Base-by-base conservation (phyloP, 2,113 vertebrate species). In the Neolamprologus devosi region DNA sequence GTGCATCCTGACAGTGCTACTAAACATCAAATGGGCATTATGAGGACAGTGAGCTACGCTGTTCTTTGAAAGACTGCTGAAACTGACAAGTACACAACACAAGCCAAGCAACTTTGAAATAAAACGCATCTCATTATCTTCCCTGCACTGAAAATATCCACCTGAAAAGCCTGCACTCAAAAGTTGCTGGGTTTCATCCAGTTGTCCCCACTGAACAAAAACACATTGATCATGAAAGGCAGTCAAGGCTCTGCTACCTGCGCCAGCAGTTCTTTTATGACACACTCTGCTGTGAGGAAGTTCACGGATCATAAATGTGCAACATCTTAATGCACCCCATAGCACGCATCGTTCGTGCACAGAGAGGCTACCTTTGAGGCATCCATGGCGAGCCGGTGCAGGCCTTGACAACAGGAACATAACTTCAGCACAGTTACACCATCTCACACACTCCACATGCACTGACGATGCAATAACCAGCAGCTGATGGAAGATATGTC, bases 281-380 rank as follows among this genome's bases (percentile, higher is more conserved):
- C 47, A 85, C 83, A 85, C 79, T 79, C 68, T 78, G 47, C 83
- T 73, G 28, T 30, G 57, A 86, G 80, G 80, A 90, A 92, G 87
- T 90, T 92, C 84, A 92, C 57, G 84, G 88, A 86, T 93, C 89
- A 84, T 84, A 90, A 92, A 94, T 87, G 86, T 68, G 79, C 16
- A 90, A 79, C 80, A 12, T 84, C 80, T 89, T 91, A 93, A 94
- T 93, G 83, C 87, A 92, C 37, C 79, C 89, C 26, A 60, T 37
- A 88, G 84, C 35, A 5, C 40, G 40, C 75, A 73, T 47, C 37
- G 6, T 86, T 87, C 84, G 55, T 85, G 90, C 80, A 80, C 80
- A 58, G 79, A 89, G 58, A 85, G 80, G 68, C 60, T 89, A 86
- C 87, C 91, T 81, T 49, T 33, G 80, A 90, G 88, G 45, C 60